Conservation (phyloP, 2,113 vertebrate species). For the Hiodon alosoides region DNA sequence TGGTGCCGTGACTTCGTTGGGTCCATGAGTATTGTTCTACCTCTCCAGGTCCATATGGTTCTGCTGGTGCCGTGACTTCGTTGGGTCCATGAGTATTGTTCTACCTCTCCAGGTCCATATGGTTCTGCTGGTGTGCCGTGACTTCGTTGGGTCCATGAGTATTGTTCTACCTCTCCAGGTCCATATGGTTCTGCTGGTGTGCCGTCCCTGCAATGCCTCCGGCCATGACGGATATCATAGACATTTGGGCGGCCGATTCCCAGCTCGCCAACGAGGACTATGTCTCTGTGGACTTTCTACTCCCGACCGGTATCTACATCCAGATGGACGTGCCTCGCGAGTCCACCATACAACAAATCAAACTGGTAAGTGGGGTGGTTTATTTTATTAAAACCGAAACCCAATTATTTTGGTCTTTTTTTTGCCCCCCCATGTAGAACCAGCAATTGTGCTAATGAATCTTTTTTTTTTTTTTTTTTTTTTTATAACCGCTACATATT, state of each 20-base stretch:
- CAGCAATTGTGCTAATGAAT: no score
- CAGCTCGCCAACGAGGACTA: slow-evolving; percentile 77
- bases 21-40: neutral
- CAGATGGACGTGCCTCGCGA: slow-evolving; percentile 90
- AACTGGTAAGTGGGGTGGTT: slow-evolving; percentile 69
- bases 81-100: neutral
- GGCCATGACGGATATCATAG: slow-evolving; percentile 91
- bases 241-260: slow-evolving; percentile 91
- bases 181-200: slow-evolving; percentile 81
- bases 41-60: slow-evolving; percentile 75
- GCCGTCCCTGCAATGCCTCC: slow-evolving; percentile 86
- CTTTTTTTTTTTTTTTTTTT: neutral
- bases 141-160: no score
- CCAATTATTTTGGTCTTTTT: neutral
- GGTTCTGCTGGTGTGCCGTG: slow-evolving; percentile 74
- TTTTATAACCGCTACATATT: neutral
- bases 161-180: slow-evolving; percentile 49
- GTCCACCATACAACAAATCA: slow-evolving; percentile 90
- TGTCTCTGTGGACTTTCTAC: slow-evolving; percentile 86
- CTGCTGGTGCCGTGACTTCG: slow-evolving; percentile 62
- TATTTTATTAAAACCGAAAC: no score
- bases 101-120: slow-evolving; percentile 63
- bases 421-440: neutral
- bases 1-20: slow-evolving; percentile 22
- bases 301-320: slow-evolving; percentile 95